phyloP scores from a whole-genome alignment of 2,888 invertebrate species.

The Caenorhabditis sp. region DNA sequence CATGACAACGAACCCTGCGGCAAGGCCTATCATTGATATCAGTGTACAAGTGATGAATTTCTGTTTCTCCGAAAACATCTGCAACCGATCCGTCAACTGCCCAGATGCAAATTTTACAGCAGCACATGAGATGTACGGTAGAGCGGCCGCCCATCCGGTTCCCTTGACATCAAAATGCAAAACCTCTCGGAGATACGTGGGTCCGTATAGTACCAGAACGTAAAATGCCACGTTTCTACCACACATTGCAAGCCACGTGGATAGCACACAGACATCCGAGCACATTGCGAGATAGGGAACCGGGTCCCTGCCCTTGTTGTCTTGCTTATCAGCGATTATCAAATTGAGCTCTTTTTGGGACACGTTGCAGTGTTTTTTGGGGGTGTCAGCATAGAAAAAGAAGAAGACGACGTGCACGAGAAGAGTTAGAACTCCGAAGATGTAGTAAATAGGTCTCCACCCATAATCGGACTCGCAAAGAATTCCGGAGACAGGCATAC shows the following conservation, averaged over 20 bases:
- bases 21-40: slow-evolving; percentile 43
- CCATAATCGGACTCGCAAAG: slow-evolving; percentile 58
- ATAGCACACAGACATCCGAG: slow-evolving; percentile 43
- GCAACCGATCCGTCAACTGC: slow-evolving; percentile 65
- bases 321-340: slow-evolving; percentile 51
- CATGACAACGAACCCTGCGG: slow-evolving; percentile 44
- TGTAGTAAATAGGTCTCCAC: slow-evolving; percentile 61
- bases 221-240: slow-evolving; percentile 72
- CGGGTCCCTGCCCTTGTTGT: slow-evolving; percentile 33
- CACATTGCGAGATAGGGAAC: slow-evolving; percentile 65
- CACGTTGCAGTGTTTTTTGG: slow-evolving; percentile 55
- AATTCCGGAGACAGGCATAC: slow-evolving; percentile 62
- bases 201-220: slow-evolving; percentile 67
- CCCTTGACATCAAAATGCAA: slow-evolving; percentile 67
- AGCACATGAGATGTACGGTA: slow-evolving; percentile 67
- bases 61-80: slow-evolving; percentile 66
- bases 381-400: slow-evolving; percentile 63
- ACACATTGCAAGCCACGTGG: slow-evolving; percentile 49
- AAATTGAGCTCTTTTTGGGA: slow-evolving; percentile 42
- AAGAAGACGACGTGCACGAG: slow-evolving; percentile 54
- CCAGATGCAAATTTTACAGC: slow-evolving; percentile 69
- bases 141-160: slow-evolving; percentile 69
- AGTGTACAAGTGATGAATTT: slow-evolving; percentile 35
- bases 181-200: slow-evolving; percentile 67
- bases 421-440: slow-evolving; percentile 60